These are phyloP conservation scores for Marmota flaviventris DNA, from an alignment of 2,113 vertebrate species.

Conservation along the genomic window DNA sequence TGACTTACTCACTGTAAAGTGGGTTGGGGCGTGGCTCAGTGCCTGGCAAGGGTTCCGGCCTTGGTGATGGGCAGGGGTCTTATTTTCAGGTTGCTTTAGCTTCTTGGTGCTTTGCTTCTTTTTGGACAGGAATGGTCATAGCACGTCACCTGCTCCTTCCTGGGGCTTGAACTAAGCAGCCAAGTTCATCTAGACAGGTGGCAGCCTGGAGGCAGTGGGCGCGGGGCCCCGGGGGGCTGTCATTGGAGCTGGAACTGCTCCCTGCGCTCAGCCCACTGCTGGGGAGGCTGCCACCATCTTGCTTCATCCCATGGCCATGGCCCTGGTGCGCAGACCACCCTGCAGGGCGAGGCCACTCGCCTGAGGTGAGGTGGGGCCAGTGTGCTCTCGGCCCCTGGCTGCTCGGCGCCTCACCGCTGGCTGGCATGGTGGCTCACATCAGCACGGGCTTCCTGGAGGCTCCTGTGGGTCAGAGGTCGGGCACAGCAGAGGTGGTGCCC, in stretches of 20 bases:
- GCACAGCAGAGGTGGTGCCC: not conserved
- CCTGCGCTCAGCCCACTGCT: too few species aligned
- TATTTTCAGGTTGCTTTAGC: not conserved
- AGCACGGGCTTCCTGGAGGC: not conserved
- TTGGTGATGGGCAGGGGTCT: not conserved
- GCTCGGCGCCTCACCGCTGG: not conserved
- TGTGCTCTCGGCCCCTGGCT: not conserved
- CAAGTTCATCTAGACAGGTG: not conserved
- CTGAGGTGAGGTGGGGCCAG: not conserved
- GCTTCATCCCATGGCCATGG: not conserved
- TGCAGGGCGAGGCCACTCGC: not conserved
- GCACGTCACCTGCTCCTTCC: not conserved
- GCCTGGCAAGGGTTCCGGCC: not conserved
- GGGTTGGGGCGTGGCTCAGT: not conserved
- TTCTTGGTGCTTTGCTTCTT: not conserved
- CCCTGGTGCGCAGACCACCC: not conserved
- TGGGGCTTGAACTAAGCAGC: not conserved
- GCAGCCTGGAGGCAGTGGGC: not conserved
- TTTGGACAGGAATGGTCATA: not conserved
- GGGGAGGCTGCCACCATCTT: not conserved
- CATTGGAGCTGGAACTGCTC: not conserved
- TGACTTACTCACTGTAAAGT: not conserved
- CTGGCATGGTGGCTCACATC: not conserved
- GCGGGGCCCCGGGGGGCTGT: not conserved
- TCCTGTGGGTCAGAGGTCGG: not conserved